Evolutionary conservation across 2,888 invertebrate genomes (phyloP).

Genomic region (Melanostoma scalare): DNA sequence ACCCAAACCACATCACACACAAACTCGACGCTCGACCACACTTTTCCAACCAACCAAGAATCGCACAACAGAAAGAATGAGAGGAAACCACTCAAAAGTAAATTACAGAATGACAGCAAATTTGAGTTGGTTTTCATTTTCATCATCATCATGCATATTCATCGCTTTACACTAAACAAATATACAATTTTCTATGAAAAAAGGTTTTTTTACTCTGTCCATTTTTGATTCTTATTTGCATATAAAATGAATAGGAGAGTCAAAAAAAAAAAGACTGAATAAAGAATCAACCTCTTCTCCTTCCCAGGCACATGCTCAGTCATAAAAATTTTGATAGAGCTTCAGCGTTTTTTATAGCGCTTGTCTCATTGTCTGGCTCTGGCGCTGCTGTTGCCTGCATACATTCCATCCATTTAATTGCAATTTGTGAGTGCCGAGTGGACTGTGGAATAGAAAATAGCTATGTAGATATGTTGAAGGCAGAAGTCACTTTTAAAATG

Average conservation of each 20-base stretch:
- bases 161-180: slow-evolving; percentile 34
- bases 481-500: slow-evolving; percentile 34
- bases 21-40: too few species aligned
- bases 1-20: background rate
- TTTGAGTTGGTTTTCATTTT: slow-evolving; percentile 72
- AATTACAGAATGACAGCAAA: slow-evolving; percentile 70
- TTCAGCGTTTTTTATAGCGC: slow-evolving; percentile 39
- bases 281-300: slow-evolving; percentile 34
- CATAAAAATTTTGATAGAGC: slow-evolving; percentile 48
- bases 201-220: background rate
- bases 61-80: slow-evolving; percentile 26
- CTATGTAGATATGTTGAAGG: background rate
- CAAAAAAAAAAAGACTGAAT: slow-evolving; percentile 21
- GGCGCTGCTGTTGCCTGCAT: slow-evolving; percentile 29
- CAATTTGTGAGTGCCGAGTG: slow-evolving; percentile 34
- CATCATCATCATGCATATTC: slow-evolving; percentile 57
- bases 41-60: background rate
- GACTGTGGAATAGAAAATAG: slow-evolving; percentile 25
- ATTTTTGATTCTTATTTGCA: slow-evolving; percentile 55
- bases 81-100: slow-evolving; percentile 70
- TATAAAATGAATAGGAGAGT: slow-evolving; percentile 41
- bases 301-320: slow-evolving; percentile 58
- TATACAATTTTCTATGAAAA: slow-evolving; percentile 11
- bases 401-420: slow-evolving; percentile 57
- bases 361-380: slow-evolving; percentile 31